Percentiles rank a stretch among this genome's conserved stretches.
Evolutionary conservation across 2,113 vertebrate species (phyloP).

Genomic region (Sarotherodon lohbergeri): DNA sequence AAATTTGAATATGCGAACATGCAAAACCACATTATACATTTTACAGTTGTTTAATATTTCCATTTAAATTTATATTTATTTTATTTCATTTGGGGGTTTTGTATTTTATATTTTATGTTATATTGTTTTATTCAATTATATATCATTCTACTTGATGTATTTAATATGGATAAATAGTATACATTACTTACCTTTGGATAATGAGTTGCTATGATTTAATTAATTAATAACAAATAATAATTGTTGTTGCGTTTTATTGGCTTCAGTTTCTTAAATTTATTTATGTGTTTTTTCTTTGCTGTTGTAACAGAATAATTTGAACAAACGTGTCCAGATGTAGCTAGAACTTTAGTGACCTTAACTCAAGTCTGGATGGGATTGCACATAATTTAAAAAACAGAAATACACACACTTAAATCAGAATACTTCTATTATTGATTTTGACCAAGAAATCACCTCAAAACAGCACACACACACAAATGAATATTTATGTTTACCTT

Average conservation of each 20-base stretch:
- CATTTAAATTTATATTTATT: background rate
- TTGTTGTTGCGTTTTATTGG: too few relatives aligned
- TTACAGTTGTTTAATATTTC: background rate
- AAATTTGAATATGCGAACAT: background rate
- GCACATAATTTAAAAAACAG: background rate
- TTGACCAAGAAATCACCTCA: too few relatives aligned
- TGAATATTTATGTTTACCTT: too few relatives aligned
- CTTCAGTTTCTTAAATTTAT: background rate
- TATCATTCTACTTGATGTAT: background rate
- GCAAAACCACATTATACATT: background rate
- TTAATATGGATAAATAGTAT: background rate
- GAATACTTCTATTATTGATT: too few relatives aligned
- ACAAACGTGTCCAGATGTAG: background rate
- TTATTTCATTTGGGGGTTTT: background rate
- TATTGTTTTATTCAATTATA: background rate
- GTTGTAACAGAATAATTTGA: background rate
- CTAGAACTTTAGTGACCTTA: background rate
- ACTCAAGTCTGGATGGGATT: background rate
- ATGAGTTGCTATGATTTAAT: background rate
- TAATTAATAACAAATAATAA: background rate
- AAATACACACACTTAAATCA: background rate
- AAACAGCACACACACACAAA: too few relatives aligned
- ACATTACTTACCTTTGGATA: background rate
- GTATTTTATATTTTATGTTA: fast-evolving
- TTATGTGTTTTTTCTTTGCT: background rate